A percentile compares a stretch with the other conserved stretches of the same genome.
Evolutionary conservation across 2,888 invertebrate species (phyloP).

Genomic region (Labia minor): DNA sequence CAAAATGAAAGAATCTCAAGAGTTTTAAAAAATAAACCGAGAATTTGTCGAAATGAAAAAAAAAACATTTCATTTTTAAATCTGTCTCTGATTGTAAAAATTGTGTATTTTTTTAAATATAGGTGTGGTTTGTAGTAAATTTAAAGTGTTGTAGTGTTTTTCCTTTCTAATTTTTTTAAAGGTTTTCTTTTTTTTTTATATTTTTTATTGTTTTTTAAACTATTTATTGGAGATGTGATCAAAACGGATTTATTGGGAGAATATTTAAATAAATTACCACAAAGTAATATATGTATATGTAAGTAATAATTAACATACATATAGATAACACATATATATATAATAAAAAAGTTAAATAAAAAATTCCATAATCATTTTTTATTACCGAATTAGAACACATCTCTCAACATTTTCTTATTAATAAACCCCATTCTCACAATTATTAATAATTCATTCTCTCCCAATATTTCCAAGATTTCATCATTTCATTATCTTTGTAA

Average conservation of each 20-base stretch:
- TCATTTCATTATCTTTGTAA: slow-evolving; percentile 25
- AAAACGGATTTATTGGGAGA: background rate
- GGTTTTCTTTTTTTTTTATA: background rate
- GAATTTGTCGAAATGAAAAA: background rate
- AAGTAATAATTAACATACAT: background rate
- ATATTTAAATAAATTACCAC: too few relatives aligned
- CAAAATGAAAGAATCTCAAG: background rate
- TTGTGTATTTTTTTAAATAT: background rate
- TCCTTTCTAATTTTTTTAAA: slow-evolving; percentile 20
- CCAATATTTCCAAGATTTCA: background rate
- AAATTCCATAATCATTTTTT: too few relatives aligned
- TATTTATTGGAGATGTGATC: slow-evolving; percentile 14
- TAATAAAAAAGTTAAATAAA: too few relatives aligned
- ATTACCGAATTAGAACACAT: background rate
- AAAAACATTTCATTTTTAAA: background rate
- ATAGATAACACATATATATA: background rate
- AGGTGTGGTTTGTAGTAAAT: background rate
- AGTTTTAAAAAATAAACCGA: background rate
- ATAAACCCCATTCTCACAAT: slow-evolving; percentile 8
- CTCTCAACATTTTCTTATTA: background rate
- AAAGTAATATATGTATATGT: too few relatives aligned
- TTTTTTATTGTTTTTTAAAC: slow-evolving; percentile 15
- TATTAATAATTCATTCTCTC: background rate
- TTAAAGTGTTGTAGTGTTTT: slow-evolving; percentile 14
- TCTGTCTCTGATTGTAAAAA: background rate